phyloP scores from a whole-genome alignment of 2,888 invertebrate species.

The Apomyelois bistriatella region DNA sequence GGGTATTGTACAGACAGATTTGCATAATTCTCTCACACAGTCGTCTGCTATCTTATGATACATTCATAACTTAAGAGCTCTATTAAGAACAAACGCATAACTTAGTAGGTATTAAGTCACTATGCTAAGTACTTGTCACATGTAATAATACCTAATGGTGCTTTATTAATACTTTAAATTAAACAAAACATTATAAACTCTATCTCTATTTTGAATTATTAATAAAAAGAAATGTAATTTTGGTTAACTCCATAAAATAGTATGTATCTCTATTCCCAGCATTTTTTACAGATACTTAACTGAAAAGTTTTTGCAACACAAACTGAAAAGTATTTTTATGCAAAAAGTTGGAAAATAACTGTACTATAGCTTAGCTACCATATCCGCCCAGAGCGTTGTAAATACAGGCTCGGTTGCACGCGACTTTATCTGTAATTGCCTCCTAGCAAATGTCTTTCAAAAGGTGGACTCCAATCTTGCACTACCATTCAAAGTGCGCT shows the following conservation, averaged over 20 bases:
- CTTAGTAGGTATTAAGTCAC: background rate
- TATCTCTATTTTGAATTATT: no score
- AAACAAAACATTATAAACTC: no score
- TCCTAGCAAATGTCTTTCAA: conserved; percentile 74
- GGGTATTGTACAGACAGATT: conserved; percentile 4
- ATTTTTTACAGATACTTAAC: background rate
- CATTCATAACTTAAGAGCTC: conserved; percentile 5
- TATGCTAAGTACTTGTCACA: background rate
- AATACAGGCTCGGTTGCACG: conserved; percentile 69
- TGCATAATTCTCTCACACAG: conserved; percentile 11
- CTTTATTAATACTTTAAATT: no score
- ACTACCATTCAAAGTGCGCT: conserved; percentile 62
- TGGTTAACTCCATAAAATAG: no score
- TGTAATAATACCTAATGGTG: no score
- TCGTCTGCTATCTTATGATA: conserved; percentile 5
- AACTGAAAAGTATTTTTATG: conserved; percentile 1
- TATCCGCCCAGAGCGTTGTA: conserved; percentile 60
- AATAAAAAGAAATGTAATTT: no score
- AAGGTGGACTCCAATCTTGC: conserved; percentile 69
- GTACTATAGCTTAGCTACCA: conserved; percentile 5
- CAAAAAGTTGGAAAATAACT: background rate
- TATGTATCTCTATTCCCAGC: no score
- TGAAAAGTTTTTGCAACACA: background rate
- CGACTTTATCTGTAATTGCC: conserved; percentile 79
- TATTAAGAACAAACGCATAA: conserved; percentile 6